Evolutionary conservation across 2,113 vertebrate species (phyloP).

Genomic region (Typhlomys cinereus): DNA sequence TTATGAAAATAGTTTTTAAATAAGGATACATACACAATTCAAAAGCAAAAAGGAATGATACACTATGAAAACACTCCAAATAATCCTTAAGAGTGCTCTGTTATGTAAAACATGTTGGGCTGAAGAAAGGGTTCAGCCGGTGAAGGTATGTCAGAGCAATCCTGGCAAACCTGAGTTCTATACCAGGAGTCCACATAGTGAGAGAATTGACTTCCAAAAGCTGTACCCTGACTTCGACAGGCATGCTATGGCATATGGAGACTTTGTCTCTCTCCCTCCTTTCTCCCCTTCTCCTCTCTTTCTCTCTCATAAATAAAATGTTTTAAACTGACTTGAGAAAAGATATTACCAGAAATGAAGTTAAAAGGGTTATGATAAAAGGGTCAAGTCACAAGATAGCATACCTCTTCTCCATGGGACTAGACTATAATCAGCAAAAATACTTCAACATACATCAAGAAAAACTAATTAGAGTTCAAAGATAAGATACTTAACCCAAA

Average conservation of each 20-base stretch:
- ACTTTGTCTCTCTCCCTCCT: too few relatives aligned
- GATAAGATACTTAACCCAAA: constrained; percentile 1
- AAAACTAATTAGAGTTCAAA: neutral
- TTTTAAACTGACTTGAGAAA: too few relatives aligned
- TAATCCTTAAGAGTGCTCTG: neutral
- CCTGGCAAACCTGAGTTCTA: too few relatives aligned
- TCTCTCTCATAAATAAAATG: too few relatives aligned
- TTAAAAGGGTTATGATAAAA: neutral
- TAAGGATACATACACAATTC: neutral
- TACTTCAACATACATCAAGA: neutral
- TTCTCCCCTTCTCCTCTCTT: too few relatives aligned
- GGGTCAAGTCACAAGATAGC: neutral
- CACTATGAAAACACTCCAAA: neutral
- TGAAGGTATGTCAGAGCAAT: too few relatives aligned
- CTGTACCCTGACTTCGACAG: too few relatives aligned
- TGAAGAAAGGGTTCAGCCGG: too few relatives aligned
- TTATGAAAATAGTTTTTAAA: neutral
- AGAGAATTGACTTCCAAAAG: too few relatives aligned
- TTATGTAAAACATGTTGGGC: neutral
- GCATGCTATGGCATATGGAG: too few relatives aligned
- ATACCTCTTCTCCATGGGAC: neutral
- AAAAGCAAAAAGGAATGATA: neutral
- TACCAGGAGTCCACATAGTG: too few relatives aligned
- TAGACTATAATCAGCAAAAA: neutral
- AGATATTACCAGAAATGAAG: neutral